These are phyloP conservation scores for Phenacoccus solenopsis DNA, from an alignment of 1,140 invertebrate species.

Conservation along the genomic window DNA sequence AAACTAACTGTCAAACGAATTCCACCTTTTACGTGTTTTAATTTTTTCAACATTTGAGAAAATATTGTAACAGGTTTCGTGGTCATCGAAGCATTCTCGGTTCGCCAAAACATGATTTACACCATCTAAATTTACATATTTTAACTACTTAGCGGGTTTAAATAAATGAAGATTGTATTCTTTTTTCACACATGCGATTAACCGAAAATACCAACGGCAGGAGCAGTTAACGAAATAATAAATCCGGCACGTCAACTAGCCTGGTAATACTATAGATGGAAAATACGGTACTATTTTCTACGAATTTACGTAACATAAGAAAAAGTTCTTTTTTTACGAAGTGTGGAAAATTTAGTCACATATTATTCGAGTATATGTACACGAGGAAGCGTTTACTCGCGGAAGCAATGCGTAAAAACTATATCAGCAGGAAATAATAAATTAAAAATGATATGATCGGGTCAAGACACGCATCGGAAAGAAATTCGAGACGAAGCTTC, in stretches of 20 bases:
- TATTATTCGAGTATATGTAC: too few species aligned
- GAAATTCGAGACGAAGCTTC: not conserved
- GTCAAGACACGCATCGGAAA: not conserved
- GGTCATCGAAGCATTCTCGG: not conserved
- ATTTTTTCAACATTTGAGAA: not conserved
- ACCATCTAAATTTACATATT: not conserved
- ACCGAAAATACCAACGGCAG: not conserved
- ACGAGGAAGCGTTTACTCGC: too few species aligned
- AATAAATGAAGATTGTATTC: not conserved
- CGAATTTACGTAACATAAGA: too few species aligned
- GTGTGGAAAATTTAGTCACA: too few species aligned
- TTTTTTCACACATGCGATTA: not conserved
- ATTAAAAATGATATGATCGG: conserved; percentile 4
- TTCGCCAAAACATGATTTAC: not conserved
- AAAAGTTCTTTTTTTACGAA: too few species aligned
- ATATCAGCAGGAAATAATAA: conserved; percentile 3
- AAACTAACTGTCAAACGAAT: not conserved
- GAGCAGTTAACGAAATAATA: not conserved
- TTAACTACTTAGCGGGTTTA: not conserved
- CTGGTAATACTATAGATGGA: too few species aligned
- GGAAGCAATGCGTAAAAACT: too few species aligned
- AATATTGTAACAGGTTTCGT: not conserved
- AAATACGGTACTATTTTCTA: too few species aligned
- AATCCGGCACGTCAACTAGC: not conserved
- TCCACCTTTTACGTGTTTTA: not conserved